Base-by-base conservation (phyloP, 2,888 invertebrate species). In the Patella ulyssiponensis region DNA sequence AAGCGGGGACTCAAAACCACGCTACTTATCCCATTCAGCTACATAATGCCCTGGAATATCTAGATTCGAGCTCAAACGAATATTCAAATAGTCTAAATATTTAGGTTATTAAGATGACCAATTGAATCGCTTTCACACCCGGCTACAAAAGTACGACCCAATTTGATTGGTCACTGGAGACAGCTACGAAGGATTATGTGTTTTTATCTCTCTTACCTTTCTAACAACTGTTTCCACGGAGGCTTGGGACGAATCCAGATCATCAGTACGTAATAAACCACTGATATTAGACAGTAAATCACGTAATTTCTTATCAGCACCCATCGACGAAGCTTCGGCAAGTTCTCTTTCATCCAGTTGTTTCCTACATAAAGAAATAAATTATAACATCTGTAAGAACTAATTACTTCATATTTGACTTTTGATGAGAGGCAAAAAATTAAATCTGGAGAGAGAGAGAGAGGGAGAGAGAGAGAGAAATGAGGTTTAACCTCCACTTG, bases 341-440 rank as follows among this genome's bases (percentile, higher is more conserved):
- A 82, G 79, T 27, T 90, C 90, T 80, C 87, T 79, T 53, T 88
- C 89, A 71, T 88, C 86, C 54, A 89, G 81, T 56, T 87, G 86
- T 75, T 86, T 86, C 78, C 90, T 90, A 77, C 44, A 44, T 4
- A 44, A 44, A 44, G n/a, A 44, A 44, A 9, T 44, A 44, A 44
- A 44, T 44, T 9, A 44, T 33, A 33, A 33, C 33, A 33, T 33
- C 33, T 33, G 3, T 33, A 33, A 33, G 3, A 33, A 33, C 5
- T 5, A 33, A 5, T 33, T 33, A 4, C 33, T 4, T 33, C 33
- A 33, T 33, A 33, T 33, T 33, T 33, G 33, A 5, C 33, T 33
- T 33, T 33, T 33, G 33, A 33, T 4, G 7, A 4, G 33, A 33
- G 33, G 33, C 0, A 5, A 33, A 33, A 33, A 33, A 7, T 33